Evolutionary conservation across 2,797 vertebrate genomes (phyloP), one percentile per base, ranked within the genome.

Genomic region (Coluber constrictor): DNA sequence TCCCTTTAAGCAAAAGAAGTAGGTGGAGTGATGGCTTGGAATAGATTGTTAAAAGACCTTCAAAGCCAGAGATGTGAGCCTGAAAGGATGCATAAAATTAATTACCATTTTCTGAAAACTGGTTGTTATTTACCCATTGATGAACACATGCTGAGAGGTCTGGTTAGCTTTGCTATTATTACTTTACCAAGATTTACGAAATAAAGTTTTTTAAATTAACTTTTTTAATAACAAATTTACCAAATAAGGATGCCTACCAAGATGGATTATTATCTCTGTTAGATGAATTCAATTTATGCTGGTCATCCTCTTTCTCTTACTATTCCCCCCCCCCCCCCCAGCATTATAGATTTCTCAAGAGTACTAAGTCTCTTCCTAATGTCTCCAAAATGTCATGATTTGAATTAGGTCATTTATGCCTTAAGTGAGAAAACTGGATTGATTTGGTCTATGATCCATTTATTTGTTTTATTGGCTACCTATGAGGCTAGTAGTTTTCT

Each of bases 1-100:
- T 25, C 5, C 92, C 13, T 47, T 70, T 2, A 0, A 90, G 92
- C 88, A 90, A 90, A 79, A 61, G 15, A 47, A n/a, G 56, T 60
- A 27, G 29, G 89, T 32, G 18, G 60, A 54, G 47, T 10, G 27
- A 47, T 89, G 32, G 66, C 93, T 89, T 57, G 61, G 55, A 94
- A 57, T 0, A 0, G 87, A 93, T 55, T 56, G 27, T 89, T 25
- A 0, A 1, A 56, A 51, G 57, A 10, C 32, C 93, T 11, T 4
- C 0, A 0, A 89, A 90, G 56, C 43, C 23, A 12, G 20, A 60
- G 47, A 87, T 56, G 79, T 54, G 0, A 0, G 25, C 87, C 20
- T 92, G 43, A 89, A 91, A 88, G 18, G n/a, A 47, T 47, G 32
- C 25, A 27, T 0, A 1, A 11, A 1, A 3, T 66, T 91, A 56